Base-by-base conservation (phyloP, 2,797 vertebrate species). In the Australoheros facetus region DNA sequence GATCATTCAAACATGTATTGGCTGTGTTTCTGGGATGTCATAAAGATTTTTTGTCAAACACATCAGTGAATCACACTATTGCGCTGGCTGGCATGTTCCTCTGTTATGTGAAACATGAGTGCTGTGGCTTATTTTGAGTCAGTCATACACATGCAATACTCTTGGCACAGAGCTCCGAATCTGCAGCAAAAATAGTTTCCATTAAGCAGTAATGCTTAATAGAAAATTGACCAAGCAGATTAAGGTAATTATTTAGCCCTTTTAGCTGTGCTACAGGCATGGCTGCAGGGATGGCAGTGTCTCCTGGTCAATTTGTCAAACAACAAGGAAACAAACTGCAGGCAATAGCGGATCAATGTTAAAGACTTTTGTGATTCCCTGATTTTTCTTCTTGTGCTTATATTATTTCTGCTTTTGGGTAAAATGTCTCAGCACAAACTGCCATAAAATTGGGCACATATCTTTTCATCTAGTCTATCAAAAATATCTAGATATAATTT, bases 111-210 rank as follows among this genome's bases (percentile, higher is more conserved):
- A 48, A 51, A 69, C 42, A 69, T n/a, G 53, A 10, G 14, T 3
- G n/a, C 51, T 51, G 21, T 16, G 34, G 66, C 51, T 28, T 73
- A 73, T 81, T 80, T 77, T 34, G 23, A 77, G 42, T 32, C 34
- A 53, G 19, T 56, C 23, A 19, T 39, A 78, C 54, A 69, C 10
- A 39, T 11, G 42, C n/a, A 11, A 21, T 66, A 26, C 37, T 30
- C 42, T n/a, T 62, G 53, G 32, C 60, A 23, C 10, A 42, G 48
- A 57, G 26, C 34, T 60, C 28, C 19, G 39, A 37, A 48, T 60
- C 28, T 13, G n/a, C 13, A 13, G 37, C 26, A 30, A 26, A 53
- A 39, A 4, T n/a, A 5, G 13, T 30, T 55, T 9, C 32, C 5
- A 55, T 54, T 2, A 72, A 57, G 23, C 45, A 4, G 16, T 56